Percentiles rank a stretch among this genome's conserved stretches.
Evolutionary conservation across 2,888 invertebrate genomes (phyloP).

Genomic region (Caenorhabditis uteleia): DNA sequence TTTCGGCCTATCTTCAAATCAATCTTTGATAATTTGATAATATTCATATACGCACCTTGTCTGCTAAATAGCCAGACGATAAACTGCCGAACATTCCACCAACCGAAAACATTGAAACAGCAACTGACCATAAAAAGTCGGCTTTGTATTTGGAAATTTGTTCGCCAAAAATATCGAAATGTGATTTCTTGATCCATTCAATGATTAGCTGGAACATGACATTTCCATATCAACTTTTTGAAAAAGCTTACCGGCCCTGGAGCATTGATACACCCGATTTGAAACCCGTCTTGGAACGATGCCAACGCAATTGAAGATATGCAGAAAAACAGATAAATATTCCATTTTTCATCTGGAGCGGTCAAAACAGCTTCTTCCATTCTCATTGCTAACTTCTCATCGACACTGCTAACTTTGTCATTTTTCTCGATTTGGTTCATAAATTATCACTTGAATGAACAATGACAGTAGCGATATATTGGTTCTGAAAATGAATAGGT

Average conservation of each 20-base stretch:
- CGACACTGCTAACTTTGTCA: too few relatives aligned
- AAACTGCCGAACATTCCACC: slow-evolving; percentile 34
- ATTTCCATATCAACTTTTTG: too few relatives aligned
- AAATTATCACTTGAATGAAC: too few relatives aligned
- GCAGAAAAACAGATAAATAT: slow-evolving; percentile 28
- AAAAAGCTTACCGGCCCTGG: slow-evolving; percentile 19
- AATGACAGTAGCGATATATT: too few relatives aligned
- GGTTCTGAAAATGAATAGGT: too few relatives aligned
- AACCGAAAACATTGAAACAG: slow-evolving; percentile 35
- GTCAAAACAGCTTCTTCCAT: too few relatives aligned
- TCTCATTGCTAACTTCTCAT: too few relatives aligned
- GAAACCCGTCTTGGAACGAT: slow-evolving; percentile 40
- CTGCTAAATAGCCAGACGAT: slow-evolving; percentile 23
- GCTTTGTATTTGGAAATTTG: slow-evolving; percentile 13
- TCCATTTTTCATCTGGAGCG: slow-evolving; percentile 35
- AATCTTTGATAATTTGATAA: neutral
- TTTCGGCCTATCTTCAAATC: slow-evolving; percentile 25
- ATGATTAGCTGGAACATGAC: slow-evolving; percentile 27
- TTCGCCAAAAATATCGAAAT: slow-evolving; percentile 15
- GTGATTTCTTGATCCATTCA: slow-evolving; percentile 33
- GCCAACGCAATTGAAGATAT: slow-evolving; percentile 28
- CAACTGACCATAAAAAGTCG: slow-evolving; percentile 32
- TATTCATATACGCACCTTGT: slow-evolving; percentile 6
- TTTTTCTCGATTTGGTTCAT: too few relatives aligned
- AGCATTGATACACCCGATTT: slow-evolving; percentile 38